phyloP scores from a whole-genome alignment of 2,888 invertebrate genomes.

The Psococerastis gibbosa region DNA sequence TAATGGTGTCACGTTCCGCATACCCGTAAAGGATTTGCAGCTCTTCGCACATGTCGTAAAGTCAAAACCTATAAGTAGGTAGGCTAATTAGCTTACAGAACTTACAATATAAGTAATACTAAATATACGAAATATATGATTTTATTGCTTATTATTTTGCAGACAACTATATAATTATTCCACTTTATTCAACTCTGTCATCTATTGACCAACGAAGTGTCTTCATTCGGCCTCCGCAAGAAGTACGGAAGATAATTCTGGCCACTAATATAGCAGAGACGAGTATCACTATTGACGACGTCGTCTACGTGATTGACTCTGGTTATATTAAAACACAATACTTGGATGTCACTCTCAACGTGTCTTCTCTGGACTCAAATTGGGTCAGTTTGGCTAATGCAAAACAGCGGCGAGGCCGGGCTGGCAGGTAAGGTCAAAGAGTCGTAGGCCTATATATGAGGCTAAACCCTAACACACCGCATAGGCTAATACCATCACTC shows the following conservation, averaged over 20 bases:
- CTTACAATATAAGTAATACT: too few relatives aligned
- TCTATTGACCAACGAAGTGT: constrained; percentile 61
- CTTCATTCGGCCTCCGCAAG: constrained; percentile 47
- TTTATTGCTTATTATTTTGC: too few relatives aligned
- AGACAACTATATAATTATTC: constrained; percentile 41
- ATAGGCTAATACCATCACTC: too few relatives aligned
- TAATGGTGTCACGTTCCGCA: too few relatives aligned
- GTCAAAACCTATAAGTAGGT: too few relatives aligned
- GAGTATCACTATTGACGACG: constrained; percentile 88
- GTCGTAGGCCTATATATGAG: too few relatives aligned
- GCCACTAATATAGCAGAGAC: constrained; percentile 92
- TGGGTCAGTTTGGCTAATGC: constrained; percentile 76
- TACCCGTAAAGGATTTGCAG: too few relatives aligned
- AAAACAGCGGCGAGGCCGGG: constrained; percentile 67
- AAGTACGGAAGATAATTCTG: constrained; percentile 63
- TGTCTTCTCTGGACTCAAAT: constrained; percentile 50
- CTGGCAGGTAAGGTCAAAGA: constrained; percentile 49
- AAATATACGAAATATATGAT: too few relatives aligned
- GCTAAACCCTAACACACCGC: too few relatives aligned
- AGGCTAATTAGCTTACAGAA: too few relatives aligned
- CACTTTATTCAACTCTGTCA: constrained; percentile 75
- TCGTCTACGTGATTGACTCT: constrained; percentile 77
- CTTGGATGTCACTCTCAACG: constrained; percentile 50
- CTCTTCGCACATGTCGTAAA: too few relatives aligned
- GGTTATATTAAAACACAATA: constrained; percentile 66